phyloP scores from a whole-genome alignment of 2,888 invertebrate genomes.

The Formica aserva region DNA sequence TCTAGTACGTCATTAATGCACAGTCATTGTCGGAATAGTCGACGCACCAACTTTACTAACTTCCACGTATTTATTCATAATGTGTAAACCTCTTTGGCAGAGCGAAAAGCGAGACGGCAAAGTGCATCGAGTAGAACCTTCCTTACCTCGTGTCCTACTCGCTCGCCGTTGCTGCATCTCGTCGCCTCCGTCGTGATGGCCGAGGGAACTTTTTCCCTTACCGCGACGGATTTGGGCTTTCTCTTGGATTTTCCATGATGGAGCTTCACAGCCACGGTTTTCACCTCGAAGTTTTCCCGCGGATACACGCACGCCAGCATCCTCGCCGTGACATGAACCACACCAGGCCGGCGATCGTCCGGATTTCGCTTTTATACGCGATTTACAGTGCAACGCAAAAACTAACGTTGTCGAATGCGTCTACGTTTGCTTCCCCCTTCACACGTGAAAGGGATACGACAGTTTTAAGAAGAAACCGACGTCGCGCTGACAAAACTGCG shows the following conservation, averaged over 20 bases:
- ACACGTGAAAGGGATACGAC: background rate
- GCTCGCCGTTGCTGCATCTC: constrained; percentile 59
- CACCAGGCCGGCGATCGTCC: constrained; percentile 20
- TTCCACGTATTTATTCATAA: constrained; percentile 19
- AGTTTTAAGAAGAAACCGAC: constrained; percentile 20
- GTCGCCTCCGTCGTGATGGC: constrained; percentile 57
- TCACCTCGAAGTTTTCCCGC: constrained; percentile 83
- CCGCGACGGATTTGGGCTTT: constrained; percentile 78
- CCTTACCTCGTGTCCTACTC: constrained; percentile 77
- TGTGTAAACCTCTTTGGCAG: background rate
- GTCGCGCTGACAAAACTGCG: constrained; percentile 4
- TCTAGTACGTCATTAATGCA: background rate
- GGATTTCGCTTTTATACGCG: constrained; percentile 18
- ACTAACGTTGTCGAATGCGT: constrained; percentile 9
- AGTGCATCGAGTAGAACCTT: constrained; percentile 59
- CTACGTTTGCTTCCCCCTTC: background rate
- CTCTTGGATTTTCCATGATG: constrained; percentile 81
- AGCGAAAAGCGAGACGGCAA: constrained; percentile 34
- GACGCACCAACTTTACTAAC: background rate
- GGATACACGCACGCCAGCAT: constrained; percentile 85
- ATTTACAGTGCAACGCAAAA: constrained; percentile 34
- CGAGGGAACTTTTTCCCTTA: constrained; percentile 74
- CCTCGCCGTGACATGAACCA: constrained; percentile 26
- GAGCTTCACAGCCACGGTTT: constrained; percentile 80
- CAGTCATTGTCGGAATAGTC: background rate